Evolutionary conservation across 2,113 vertebrate genomes (phyloP).

Genomic region (Rallus limicola): DNA sequence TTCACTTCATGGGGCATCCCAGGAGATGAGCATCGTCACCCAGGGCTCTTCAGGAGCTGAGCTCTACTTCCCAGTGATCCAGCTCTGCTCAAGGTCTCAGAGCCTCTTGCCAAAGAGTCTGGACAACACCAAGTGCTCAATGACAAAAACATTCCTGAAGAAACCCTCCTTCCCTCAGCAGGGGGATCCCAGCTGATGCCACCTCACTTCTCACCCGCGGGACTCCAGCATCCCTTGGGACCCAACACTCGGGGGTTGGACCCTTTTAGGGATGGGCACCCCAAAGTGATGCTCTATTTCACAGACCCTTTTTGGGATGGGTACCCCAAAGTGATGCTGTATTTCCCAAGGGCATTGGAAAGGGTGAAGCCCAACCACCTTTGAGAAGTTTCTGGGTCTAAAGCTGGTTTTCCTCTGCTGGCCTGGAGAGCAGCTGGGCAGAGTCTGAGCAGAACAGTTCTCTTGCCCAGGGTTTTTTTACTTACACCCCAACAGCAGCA

Average conservation of each 20-base stretch:
- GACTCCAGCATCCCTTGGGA: background rate
- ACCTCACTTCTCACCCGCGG: rapidly evolving
- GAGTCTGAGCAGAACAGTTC: background rate
- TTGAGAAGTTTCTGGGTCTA: too few species aligned
- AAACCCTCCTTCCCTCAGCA: rapidly evolving
- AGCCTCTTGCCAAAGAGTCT: background rate
- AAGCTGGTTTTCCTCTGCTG: background rate
- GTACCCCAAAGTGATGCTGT: rapidly evolving
- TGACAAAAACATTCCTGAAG: background rate
- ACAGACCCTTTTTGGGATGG: rapidly evolving
- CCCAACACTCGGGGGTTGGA: too few species aligned
- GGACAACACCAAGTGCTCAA: too few species aligned
- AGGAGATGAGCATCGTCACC: rapidly evolving
- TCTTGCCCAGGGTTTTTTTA: background rate
- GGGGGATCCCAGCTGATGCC: background rate
- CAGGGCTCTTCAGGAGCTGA: background rate
- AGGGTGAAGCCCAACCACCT: background rate
- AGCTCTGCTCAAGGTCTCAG: background rate
- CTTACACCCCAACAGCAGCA: background rate
- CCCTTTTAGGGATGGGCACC: rapidly evolving
- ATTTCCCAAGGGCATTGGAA: background rate
- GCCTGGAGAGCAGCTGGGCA: rapidly evolving
- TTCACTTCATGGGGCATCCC: rapidly evolving
- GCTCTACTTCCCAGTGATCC: background rate
- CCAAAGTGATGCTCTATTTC: rapidly evolving